Evolutionary conservation across 2,888 invertebrate genomes (phyloP), one percentile per base, ranked within the genome.

Genomic region (Netelia fuscicornis): DNA sequence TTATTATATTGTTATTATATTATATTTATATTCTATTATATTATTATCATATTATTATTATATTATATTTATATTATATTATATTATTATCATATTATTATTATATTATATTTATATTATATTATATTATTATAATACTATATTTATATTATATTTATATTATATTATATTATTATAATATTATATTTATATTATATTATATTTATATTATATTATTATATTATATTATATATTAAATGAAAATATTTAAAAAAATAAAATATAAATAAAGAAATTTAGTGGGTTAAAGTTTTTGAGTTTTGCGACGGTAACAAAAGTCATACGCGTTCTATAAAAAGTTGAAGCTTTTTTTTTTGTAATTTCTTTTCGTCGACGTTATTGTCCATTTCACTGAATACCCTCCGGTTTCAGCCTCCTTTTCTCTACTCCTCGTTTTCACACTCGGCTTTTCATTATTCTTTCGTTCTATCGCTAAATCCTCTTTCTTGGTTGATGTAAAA

Each of bases 381-480:
- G 78, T 83, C 67, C 72, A 62, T 72, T 67, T 67, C 77, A 54
- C 60, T 77, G 72, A 72, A 77, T 84, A 62, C 77, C 11, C 37
- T 77, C 60, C 23, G 37, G 42, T 68, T 68, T 10, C 52, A 54
- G 5, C 48, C 11, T 42, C 70, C 64, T 76, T 58, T 60, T 52
- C 9, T 25, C 48, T 20, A 20, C 20, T 9, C 75, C 62, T 75
- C 76, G 30, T 72, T 80, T 64, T 75, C 70, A 58, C 44, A 54
- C 74, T 58, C 74, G 54, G 54, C 44, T 64, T 54, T 76, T 58
- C 37, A 6, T 37, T 48, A 17, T 23, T 62, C 30, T 67, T 52
- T 72, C 58, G 11, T 65, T 52, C 13, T 25, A 20, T 20, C 23
- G 23, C 48, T 37, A 37, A 37, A 37, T 37, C 37, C 37, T 37